A percentile compares a stretch with the other conserved stretches of the same genome.
These are phyloP conservation scores for Capreolus pygargus DNA, from an alignment of 2,113 vertebrate genomes.

Conservation along the genomic window DNA sequence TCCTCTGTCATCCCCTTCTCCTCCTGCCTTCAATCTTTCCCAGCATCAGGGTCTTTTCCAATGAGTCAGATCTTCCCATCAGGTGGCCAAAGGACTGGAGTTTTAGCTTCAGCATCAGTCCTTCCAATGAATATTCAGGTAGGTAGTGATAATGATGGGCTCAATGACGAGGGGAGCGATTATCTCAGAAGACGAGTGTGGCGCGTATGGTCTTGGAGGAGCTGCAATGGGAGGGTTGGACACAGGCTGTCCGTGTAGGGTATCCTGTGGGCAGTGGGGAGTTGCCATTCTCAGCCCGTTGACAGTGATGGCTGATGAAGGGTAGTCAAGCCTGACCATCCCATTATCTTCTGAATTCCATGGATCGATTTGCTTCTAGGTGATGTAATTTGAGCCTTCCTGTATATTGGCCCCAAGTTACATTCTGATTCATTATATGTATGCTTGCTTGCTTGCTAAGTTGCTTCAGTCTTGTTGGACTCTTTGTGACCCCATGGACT, in stretches of 20 bases:
- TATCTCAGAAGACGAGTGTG: rapidly evolving
- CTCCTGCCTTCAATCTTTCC: not conserved
- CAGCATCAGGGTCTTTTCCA: not conserved
- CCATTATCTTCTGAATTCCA: not conserved
- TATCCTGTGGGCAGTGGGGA: too few relatives aligned
- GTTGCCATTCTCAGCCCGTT: not conserved
- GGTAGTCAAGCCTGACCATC: not conserved
- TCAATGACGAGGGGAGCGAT: rapidly evolving
- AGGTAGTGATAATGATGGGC: not conserved
- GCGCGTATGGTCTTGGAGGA: rapidly evolving
- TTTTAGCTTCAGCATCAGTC: not conserved
- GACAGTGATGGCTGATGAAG: not conserved
- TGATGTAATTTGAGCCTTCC: not conserved
- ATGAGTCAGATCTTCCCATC: rapidly evolving
- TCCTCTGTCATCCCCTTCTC: not conserved
- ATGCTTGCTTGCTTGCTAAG: not conserved
- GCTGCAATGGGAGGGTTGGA: not conserved
- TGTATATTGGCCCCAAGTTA: not conserved
- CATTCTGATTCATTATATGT: not conserved
- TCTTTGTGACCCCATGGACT: not conserved
- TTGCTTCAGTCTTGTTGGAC: not conserved
- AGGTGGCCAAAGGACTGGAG: not conserved
- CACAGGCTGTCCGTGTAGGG: not conserved
- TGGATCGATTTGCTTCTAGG: not conserved
- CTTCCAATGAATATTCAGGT: not conserved